Conservation (phyloP, 2,888 invertebrate genomes). For the Hoplodrina ambigua region DNA sequence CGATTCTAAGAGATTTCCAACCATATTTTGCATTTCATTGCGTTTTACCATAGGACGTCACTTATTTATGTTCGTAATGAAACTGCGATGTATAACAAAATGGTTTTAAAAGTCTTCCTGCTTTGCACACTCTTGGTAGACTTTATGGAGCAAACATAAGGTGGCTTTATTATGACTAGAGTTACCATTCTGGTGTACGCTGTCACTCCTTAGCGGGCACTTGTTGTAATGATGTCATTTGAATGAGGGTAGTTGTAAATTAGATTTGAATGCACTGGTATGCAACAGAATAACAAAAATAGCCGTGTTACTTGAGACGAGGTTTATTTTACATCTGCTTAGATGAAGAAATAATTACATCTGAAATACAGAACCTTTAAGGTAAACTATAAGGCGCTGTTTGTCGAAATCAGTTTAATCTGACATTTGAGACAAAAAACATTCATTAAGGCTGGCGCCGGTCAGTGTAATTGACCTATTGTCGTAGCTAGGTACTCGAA, state of each 20-base stretch:
- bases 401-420: constrained; percentile 43
- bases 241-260: constrained; percentile 78
- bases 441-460: constrained; percentile 54
- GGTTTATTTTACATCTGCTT: constrained; percentile 46
- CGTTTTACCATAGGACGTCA: neutral
- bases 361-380: constrained; percentile 32
- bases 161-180: constrained; percentile 71
- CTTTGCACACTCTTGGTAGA: constrained; percentile 39
- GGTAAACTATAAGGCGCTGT: constrained; percentile 25
- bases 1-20: neutral
- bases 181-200: constrained; percentile 67
- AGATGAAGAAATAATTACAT: constrained; percentile 29
- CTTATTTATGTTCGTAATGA: neutral
- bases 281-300: constrained; percentile 63
- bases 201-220: constrained; percentile 68
- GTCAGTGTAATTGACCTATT: constrained; percentile 51
- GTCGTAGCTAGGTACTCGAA: constrained; percentile 39
- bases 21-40: constrained; percentile 38
- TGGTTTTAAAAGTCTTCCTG: constrained; percentile 15
- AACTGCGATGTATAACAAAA: constrained; percentile 39
- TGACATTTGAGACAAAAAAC: constrained; percentile 57
- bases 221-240: constrained; percentile 78
- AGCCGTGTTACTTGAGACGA: constrained; percentile 37
- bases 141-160: constrained; percentile 63
- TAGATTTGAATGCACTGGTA: constrained; percentile 71